Percentiles rank a stretch among this genome's conserved stretches.
These are phyloP conservation scores for Adineta ricciae DNA, from an alignment of 2,888 invertebrate genomes.

Conservation along the genomic window DNA sequence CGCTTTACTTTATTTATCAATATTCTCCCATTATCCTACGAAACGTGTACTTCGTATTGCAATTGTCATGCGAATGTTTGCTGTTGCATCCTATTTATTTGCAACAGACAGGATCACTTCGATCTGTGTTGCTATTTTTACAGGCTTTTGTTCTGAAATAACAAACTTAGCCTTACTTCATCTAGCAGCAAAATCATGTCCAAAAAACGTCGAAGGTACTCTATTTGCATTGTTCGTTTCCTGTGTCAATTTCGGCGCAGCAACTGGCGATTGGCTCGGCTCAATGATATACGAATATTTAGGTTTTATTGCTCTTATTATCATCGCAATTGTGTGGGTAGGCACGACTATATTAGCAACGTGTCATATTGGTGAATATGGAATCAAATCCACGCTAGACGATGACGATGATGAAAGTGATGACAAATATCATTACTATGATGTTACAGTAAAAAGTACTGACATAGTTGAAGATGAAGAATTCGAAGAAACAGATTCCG, in stretches of 20 bases:
- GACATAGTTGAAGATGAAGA: not conserved
- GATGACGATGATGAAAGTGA: not conserved
- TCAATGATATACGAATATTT: not conserved
- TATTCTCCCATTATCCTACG: not conserved
- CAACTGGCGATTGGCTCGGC: not conserved
- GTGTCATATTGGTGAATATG: not conserved
- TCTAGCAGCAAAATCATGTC: not conserved
- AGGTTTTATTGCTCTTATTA: not conserved
- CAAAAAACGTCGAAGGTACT: not conserved
- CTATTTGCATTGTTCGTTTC: not conserved
- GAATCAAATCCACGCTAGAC: not conserved
- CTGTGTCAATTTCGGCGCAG: not conserved
- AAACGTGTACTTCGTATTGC: slow-evolving; percentile 1
- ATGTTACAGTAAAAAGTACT: not conserved
- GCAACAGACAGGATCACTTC: not conserved
- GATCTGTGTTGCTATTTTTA: not conserved
- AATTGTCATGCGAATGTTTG: not conserved
- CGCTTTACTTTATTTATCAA: not conserved
- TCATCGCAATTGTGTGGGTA: not conserved
- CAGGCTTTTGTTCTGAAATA: not conserved
- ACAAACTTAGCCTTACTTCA: not conserved
- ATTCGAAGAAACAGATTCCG: not conserved
- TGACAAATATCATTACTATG: not conserved
- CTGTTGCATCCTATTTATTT: not conserved
- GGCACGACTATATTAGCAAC: not conserved